These are phyloP conservation scores for Bellardia pandia DNA, from an alignment of 2,888 invertebrate genomes.

Conservation along the genomic window DNA sequence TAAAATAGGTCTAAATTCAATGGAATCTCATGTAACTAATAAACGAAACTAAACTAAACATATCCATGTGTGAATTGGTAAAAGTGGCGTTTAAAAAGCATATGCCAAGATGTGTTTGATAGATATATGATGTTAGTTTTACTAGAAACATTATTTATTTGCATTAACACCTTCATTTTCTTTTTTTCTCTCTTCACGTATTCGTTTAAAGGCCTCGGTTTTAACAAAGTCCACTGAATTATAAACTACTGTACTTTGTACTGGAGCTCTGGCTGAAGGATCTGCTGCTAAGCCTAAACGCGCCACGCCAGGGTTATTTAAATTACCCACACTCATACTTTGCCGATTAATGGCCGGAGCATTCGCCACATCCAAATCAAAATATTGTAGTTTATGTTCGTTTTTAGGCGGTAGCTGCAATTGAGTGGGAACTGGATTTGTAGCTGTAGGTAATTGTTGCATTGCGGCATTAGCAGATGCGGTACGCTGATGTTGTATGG, in stretches of 20 bases:
- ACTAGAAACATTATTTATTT: slow-evolving; percentile 29
- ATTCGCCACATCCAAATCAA: slow-evolving; percentile 90
- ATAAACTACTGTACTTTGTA: slow-evolving; percentile 88
- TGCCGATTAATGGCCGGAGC: slow-evolving; percentile 83
- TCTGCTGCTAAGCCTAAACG: slow-evolving; percentile 78
- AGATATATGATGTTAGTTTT: neutral
- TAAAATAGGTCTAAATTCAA: slow-evolving; percentile 33
- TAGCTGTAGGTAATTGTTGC: slow-evolving; percentile 67
- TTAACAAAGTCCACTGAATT: slow-evolving; percentile 97
- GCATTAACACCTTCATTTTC: slow-evolving; percentile 80
- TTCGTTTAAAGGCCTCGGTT: slow-evolving; percentile 96
- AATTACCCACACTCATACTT: slow-evolving; percentile 80
- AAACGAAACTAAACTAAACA: neutral
- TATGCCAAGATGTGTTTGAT: neutral
- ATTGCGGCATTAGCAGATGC: slow-evolving; percentile 79
- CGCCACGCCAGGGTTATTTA: slow-evolving; percentile 77
- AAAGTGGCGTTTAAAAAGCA: neutral
- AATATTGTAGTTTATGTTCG: slow-evolving; percentile 88
- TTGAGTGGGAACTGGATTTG: slow-evolving; percentile 36
- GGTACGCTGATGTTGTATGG: slow-evolving; percentile 80
- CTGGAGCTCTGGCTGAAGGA: slow-evolving; percentile 84
- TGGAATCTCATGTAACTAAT: slow-evolving; percentile 31
- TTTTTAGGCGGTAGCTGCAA: slow-evolving; percentile 75
- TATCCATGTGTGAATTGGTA: neutral
- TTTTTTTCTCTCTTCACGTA: slow-evolving; percentile 87